Conservation (phyloP, 1,140 invertebrate genomes). For the Diachasma alloeum region DNA sequence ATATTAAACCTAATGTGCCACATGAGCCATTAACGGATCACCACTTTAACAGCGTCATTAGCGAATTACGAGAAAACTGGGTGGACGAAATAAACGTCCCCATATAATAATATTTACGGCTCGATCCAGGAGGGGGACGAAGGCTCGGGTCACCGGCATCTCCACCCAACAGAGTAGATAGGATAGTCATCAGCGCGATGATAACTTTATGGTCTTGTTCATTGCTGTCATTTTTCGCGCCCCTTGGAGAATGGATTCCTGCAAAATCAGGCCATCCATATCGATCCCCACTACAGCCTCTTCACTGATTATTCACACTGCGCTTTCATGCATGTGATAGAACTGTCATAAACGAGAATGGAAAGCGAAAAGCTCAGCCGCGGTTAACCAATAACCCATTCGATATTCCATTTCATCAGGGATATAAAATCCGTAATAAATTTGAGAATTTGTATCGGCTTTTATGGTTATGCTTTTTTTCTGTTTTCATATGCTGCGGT, state of each 20-base stretch:
- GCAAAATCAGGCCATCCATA: neutral
- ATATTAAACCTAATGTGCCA: neutral
- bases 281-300: neutral
- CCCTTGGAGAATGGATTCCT: neutral
- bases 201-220: conserved; percentile 24
- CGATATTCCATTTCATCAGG: neutral
- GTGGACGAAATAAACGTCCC: conserved; percentile 24
- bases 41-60: conserved; percentile 29
- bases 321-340: neutral
- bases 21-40: conserved; percentile 3
- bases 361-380: neutral
- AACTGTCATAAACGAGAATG: neutral
- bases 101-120: conserved; percentile 29
- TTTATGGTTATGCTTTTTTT: conserved; percentile 1
- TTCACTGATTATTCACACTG: neutral
- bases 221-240: conserved; percentile 3
- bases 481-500: neutral
- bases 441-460: neutral
- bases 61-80: conserved; percentile 24
- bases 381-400: neutral
- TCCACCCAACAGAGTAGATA: neutral
- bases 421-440: neutral
- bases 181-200: neutral
- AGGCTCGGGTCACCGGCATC: neutral
- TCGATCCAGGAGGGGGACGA: conserved; percentile 11